Base-by-base conservation (phyloP, 2,113 vertebrate species). In the Thryonomys swinderianus region DNA sequence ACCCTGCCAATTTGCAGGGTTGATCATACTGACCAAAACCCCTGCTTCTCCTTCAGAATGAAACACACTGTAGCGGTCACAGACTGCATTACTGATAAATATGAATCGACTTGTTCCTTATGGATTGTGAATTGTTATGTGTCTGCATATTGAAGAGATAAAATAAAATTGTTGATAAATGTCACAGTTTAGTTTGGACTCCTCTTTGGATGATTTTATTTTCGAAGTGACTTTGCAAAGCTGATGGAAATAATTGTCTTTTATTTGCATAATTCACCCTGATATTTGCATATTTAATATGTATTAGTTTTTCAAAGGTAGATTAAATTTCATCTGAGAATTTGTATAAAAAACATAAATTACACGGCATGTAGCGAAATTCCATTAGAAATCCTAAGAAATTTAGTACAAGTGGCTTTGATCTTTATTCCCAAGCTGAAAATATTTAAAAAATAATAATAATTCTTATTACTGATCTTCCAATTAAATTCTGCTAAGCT, bases 221-320 rank as follows among this genome's bases (percentile, higher is more conserved):
- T 81, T 69, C 74, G 71, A 92, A 37, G 48, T 62, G 48, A 83
- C 32, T 42, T 64, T 53, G 69, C 0, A 80, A 90, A 61, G 13
- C 23, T 42, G 57, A 82, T 32, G 59, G 18, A 90, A 93, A 87
- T 74, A 45, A 53, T 64, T 21, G 1, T 85, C 53, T 90, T 57
- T 95, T 51, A 34, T 82, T 67, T 74, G 18, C 3, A 67, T 62
- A 73, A 37, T 37, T 79, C 48, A 74, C 34, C 48, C 13, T 76
- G 69, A 64, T 51, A 81, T 51, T 37, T 45, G 89, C 64, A 71
- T 91, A 30, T 81, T 30, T 37, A 40, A 23, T 32, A 34, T 25
- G 34, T 7, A 45, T 53, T 85, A 86, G 34, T 30, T 85, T 91
- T 78, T 85, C 92, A 32, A 78, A 83, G 88, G 61, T 85, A 95